Evolutionary conservation across 1,140 invertebrate genomes (phyloP).

Genomic region (Ceratitis capitata): DNA sequence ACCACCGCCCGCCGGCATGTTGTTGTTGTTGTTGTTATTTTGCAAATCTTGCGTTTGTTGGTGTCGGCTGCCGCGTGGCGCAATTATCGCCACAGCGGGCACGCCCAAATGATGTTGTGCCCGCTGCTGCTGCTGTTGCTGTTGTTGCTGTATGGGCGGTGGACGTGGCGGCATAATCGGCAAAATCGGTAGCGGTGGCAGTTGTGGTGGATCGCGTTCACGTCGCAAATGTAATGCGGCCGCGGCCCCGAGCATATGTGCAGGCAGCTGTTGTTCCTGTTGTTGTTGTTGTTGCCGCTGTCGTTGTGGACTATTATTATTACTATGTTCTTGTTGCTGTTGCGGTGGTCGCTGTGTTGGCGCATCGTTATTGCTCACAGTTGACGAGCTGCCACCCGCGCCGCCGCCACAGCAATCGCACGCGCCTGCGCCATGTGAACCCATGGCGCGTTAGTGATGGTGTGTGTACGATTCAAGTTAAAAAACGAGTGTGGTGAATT

Average conservation of each 20-base stretch:
- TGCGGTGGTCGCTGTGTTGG: conserved; percentile 38
- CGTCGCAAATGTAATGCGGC: neutral
- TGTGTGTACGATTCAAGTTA: neutral
- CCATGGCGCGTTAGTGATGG: conserved; percentile 5
- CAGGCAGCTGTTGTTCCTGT: conserved; percentile 31
- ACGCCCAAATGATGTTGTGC: neutral
- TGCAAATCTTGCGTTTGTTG: conserved; percentile 34
- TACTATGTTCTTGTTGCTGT: neutral
- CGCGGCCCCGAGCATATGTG: conserved; percentile 25
- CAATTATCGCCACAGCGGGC: conserved; percentile 10
- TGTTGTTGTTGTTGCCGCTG: conserved; percentile 42
- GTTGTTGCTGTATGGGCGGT: conserved; percentile 42
- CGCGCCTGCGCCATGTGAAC: conserved; percentile 42
- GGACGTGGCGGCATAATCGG: conserved; percentile 20
- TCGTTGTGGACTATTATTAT: conserved; percentile 44
- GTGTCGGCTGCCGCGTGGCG: neutral
- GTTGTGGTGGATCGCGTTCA: conserved; percentile 9
- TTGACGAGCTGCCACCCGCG: neutral
- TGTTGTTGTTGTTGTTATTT: conserved; percentile 46
- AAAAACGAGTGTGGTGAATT: neutral
- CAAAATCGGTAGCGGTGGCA: conserved; percentile 36
- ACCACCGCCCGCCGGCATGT: conserved; percentile 11
- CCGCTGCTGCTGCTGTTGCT: conserved; percentile 48
- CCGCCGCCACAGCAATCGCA: conserved; percentile 45
- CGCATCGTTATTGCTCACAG: conserved; percentile 32